Base-by-base conservation (phyloP, 2,797 vertebrate genomes). In the Danio choprae region DNA sequence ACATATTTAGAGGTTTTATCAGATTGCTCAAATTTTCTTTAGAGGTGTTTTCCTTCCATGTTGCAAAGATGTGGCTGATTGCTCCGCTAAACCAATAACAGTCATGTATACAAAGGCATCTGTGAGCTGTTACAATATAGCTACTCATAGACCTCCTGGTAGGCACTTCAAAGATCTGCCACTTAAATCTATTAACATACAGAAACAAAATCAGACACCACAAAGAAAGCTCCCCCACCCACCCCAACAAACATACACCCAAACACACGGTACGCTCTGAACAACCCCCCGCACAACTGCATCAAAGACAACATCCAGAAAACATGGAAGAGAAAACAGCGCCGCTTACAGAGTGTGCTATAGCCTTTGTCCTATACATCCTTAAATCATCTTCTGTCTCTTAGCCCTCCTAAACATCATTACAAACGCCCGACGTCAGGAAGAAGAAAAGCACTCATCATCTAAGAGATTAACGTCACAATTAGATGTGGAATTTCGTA, bases 1-100 rank as follows among this genome's bases (percentile, higher is more conserved):
- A 88, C 91, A 87, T 90, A 89, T 86, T 91, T 87, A 91, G 79
- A 91, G 89, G 88, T 92, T 92, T 91, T 90, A 88, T 92, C 89
- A 91, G 89, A 92, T 89, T 90, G 89, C 89, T 91, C 91, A 93
- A 87, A 88, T 87, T 88, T 84, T 84, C 88, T 89, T 89, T 91
- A 91, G 90, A 88, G 81, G 78, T 86, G 63, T 82, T 80, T 87
- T 77, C 59, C 83, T 51, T 88, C 88, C 88, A 87, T 91, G 90
- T 89, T 74, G 87, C 87, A 87, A 87, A 86, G 88, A 91, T 88
- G 51, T 77, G 43, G 83, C 81, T 91, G 89, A 92, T 91, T 91
- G 89, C 83, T 83, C 73, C 64, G 48, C 73, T 83, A 83, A 83
- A 83, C 81, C 84, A 85, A 83, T 85, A 84, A 84, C 74, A 79